Conservation (phyloP, 2,797 vertebrate species). For the Premnoplex brunnescens region DNA sequence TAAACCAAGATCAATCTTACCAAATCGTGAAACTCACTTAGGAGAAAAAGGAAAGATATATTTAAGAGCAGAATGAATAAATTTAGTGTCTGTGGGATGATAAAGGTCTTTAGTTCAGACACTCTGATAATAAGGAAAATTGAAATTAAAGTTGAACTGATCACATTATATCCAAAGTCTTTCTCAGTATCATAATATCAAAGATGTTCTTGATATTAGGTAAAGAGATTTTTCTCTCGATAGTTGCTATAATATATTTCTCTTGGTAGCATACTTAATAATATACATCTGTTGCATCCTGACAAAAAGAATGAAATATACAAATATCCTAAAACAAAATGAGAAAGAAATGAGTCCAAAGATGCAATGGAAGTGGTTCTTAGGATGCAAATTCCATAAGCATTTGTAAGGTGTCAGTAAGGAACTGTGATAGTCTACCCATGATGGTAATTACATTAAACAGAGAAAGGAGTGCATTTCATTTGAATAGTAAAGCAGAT, state of each 20-base stretch:
- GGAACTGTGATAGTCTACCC: background rate
- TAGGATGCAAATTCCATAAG: background rate
- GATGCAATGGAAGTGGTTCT: background rate
- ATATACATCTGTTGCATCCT: background rate
- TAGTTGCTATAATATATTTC: background rate
- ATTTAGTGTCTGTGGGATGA: background rate
- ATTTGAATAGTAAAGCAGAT: background rate
- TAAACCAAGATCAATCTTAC: background rate
- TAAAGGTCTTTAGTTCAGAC: background rate
- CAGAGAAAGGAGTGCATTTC: background rate
- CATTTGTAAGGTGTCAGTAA: background rate
- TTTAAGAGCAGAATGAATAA: background rate
- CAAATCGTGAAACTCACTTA: background rate
- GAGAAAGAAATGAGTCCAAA: background rate
- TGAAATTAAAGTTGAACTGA: background rate
- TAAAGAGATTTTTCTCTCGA: background rate
- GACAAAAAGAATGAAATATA: background rate
- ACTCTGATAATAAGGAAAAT: background rate
- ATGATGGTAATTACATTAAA: background rate
- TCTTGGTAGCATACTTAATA: background rate
- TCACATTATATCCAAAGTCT: background rate
- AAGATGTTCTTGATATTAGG: background rate
- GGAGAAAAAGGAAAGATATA: background rate
- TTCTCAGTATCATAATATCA: background rate
- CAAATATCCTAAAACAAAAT: background rate